Base-by-base conservation (phyloP, 35 echinoderm and acorn worm species). In the Apostichopus japonicus region DNA sequence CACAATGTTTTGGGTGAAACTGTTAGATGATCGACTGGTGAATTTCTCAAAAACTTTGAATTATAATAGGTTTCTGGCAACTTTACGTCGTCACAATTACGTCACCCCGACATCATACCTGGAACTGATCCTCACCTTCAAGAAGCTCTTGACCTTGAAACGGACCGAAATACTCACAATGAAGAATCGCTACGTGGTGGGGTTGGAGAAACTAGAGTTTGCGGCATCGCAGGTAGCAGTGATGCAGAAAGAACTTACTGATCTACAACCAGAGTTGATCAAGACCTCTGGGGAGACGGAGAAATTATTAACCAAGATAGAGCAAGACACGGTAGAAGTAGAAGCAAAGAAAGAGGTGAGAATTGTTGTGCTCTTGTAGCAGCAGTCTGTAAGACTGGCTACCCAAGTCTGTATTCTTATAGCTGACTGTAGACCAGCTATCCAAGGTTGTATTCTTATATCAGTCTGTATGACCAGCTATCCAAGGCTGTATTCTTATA, bases 261-360 rank as follows among this genome's bases (percentile, higher is more conserved):
- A 94, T 24, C 87, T 98, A 16, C 96, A 98, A 80, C 96, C 96
- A 63, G 94, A 98, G 93, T 94, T 98, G 83, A 98, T 98, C 93
- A 94, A 98, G 93, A 98, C 96, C 67, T 98, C 96, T 4, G 91
- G 94, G 65, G 96, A 98, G 90, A 98, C 96, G 7, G 96, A 93
- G 14, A 98, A 92, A 79, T 84, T 98, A 16, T 92, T 98, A 93
- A 91, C 86, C 16, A 98, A 98, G 91, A 98, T 98, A 80, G 96
- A 98, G 82, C 96, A 98, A 72, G 96, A 98, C 52, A 94, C 96
- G 4, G 96, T 98, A 72, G 96, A 98, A 90, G 96, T 98, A 16
- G 96, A 98, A 90, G 96, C 96, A 7, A 96, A 98, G 94, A 98
- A 98, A 87, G 96, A 98, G 94, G 96, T 98, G 25, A 83, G 70